Conservation (phyloP, 2,797 vertebrate genomes). For the Oreochromis mossambicus region DNA sequence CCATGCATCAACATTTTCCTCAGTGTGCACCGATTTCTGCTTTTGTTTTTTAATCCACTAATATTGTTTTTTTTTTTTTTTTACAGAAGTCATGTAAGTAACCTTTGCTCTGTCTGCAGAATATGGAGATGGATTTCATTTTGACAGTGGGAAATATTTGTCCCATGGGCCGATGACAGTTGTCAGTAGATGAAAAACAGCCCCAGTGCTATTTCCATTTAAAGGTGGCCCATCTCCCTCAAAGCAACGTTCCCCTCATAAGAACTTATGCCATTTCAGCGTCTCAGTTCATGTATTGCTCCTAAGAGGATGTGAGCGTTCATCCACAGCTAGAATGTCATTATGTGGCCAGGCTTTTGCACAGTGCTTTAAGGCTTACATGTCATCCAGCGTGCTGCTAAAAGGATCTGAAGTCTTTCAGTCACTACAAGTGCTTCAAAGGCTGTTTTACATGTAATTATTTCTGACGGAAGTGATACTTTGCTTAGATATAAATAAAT, state of each 20-base stretch:
- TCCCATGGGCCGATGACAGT: not conserved
- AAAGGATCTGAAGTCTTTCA: conserved; percentile 7
- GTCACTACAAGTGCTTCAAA: not conserved
- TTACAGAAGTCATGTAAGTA: not conserved
- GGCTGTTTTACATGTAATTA: not conserved
- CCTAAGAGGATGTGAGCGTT: not conserved
- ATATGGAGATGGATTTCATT: not conserved
- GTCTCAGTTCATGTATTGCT: not conserved
- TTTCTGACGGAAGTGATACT: not conserved
- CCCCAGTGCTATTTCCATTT: conserved; percentile 2
- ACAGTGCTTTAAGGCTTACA: not conserved
- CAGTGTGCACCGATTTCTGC: not conserved
- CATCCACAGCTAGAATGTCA: not conserved
- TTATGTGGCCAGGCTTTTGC: not conserved
- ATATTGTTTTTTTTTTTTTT: not conserved
- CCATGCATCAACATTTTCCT: not conserved
- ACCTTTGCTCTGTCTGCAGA: not conserved
- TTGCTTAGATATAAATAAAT: conserved; percentile 12
- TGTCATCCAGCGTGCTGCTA: not conserved
- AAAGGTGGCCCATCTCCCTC: not conserved
- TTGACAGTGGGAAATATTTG: not conserved
- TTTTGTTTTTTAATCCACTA: not conserved
- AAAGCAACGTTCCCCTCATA: not conserved
- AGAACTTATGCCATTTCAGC: not conserved
- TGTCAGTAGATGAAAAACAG: not conserved